phyloP scores from a whole-genome alignment of 1,140 invertebrate genomes.

The Drosophila bifasciata region DNA sequence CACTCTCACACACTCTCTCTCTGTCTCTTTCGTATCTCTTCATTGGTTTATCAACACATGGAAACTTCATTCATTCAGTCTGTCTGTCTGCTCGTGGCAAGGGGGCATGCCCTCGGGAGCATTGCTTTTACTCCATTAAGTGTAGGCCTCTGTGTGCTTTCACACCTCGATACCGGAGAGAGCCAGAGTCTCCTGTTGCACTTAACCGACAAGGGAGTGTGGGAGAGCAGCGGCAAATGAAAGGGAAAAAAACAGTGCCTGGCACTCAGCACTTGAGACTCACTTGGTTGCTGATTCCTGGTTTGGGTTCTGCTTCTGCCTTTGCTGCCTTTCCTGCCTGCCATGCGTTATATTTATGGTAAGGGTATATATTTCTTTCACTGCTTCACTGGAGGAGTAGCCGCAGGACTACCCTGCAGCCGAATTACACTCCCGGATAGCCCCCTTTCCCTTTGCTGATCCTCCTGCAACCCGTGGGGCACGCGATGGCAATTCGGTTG shows the following conservation, averaged over 20 bases:
- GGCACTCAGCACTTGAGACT: conserved; percentile 69
- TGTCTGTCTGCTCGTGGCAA: no score
- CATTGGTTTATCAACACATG: neutral
- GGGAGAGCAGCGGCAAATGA: neutral
- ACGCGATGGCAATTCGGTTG: conserved; percentile 30
- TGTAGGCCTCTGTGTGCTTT: conserved; percentile 6
- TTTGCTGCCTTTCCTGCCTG: neutral
- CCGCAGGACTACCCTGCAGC: no score
- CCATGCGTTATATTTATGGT: conserved; percentile 58
- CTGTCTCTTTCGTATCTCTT: neutral
- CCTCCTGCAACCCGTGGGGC: conserved; percentile 14
- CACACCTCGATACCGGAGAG: conserved; percentile 49
- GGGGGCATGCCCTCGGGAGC: neutral
- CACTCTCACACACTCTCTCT: neutral
- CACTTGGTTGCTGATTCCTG: conserved; percentile 44
- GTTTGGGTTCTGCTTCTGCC: no score
- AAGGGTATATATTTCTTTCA: neutral
- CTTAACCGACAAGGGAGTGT: conserved; percentile 26
- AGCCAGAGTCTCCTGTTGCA: conserved; percentile 54
- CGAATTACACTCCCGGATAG: no score
- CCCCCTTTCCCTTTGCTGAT: no score
- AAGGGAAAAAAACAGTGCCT: conserved; percentile 32
- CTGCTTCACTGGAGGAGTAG: neutral
- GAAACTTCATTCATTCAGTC: no score
- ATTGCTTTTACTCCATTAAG: conserved; percentile 23